Conservation (phyloP, 2,113 vertebrate genomes). For the Carlito syrichta region DNA sequence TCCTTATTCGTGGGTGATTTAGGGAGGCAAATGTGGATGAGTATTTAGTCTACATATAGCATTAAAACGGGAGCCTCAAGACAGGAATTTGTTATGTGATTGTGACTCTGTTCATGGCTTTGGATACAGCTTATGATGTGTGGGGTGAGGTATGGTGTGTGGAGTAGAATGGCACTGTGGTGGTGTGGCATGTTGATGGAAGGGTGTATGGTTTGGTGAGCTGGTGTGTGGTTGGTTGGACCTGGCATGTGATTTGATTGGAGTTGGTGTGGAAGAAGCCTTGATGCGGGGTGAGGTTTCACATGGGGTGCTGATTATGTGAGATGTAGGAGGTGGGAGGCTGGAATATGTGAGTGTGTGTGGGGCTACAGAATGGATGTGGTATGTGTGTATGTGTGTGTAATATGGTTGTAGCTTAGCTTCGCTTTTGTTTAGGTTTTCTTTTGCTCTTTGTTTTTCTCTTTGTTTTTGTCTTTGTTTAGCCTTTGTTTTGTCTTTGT, state of each 20-base stretch:
- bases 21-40: neutral
- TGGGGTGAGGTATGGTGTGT: neutral
- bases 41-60: neutral
- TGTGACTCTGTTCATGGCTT: neutral
- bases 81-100: neutral
- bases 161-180: neutral
- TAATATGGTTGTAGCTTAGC: neutral
- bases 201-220: neutral
- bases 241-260: neutral
- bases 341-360: neutral
- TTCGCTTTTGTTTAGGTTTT: constrained; percentile 70
- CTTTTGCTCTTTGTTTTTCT: constrained; percentile 68
- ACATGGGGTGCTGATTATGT: neutral
- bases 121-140: neutral
- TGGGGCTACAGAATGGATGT: fast-evolving
- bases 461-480: constrained; percentile 60
- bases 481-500: constrained; percentile 67
- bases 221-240: neutral
- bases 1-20: neutral
- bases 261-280: neutral
- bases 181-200: fast-evolving
- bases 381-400: neutral
- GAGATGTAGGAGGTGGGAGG: neutral
- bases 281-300: neutral
- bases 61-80: neutral